Evolutionary conservation across 2,888 invertebrate genomes (phyloP).

Genomic region (Synergus itoensis): DNA sequence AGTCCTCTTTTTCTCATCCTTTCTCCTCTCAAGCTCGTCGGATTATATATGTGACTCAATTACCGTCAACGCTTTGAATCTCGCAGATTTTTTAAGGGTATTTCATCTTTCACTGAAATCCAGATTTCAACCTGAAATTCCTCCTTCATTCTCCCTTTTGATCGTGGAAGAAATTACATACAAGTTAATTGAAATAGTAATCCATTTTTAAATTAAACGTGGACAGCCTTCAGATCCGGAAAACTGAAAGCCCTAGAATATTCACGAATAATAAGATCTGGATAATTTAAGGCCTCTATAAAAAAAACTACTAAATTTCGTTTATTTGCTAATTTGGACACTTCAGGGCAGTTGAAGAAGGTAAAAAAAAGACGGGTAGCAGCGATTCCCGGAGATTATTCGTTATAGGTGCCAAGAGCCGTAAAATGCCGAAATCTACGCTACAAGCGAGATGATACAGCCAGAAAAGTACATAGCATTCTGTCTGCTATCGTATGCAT

Average conservation of each 20-base stretch:
- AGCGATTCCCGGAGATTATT: constrained; percentile 25
- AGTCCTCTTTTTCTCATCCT: constrained; percentile 42
- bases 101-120: constrained; percentile 46
- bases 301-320: constrained; percentile 2
- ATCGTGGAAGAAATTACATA: no score
- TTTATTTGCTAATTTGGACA: constrained; percentile 36
- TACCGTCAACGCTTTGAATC: constrained; percentile 61
- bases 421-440: constrained; percentile 32
- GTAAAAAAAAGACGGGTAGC: not conserved
- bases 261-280: not conserved
- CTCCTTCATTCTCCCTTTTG: not conserved
- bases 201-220: no score
- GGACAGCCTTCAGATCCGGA: no score
- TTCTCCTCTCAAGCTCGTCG: constrained; percentile 52
- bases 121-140: not conserved
- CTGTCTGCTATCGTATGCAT: constrained; percentile 63
- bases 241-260: not conserved
- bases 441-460: constrained; percentile 36
- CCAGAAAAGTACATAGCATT: constrained; percentile 43
- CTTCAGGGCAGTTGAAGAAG: constrained; percentile 10
- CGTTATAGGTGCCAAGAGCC: constrained; percentile 29
- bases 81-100: constrained; percentile 60
- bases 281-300: not conserved
- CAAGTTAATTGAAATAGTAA: no score
- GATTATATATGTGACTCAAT: constrained; percentile 69